A percentile compares a stretch with the other conserved stretches of the same genome.
phyloP scores from a whole-genome alignment of 2,888 invertebrate genomes.

The Philonicus albiceps region DNA sequence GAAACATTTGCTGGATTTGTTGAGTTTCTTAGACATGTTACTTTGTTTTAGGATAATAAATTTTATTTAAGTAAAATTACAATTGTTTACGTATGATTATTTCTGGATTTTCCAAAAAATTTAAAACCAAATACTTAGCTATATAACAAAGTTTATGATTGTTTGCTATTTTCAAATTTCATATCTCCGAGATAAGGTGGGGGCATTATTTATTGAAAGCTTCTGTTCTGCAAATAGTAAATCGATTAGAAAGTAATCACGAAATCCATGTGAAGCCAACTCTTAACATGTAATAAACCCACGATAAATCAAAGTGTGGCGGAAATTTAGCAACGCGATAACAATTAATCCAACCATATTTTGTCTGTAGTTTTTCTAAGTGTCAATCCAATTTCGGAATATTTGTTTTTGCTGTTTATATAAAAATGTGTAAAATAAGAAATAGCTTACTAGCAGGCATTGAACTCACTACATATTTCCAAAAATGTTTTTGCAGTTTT shows the following conservation, averaged over 20 bases:
- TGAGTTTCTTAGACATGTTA: constrained; percentile 61
- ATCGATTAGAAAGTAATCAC: not conserved
- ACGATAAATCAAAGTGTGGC: not conserved
- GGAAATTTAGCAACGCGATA: not conserved
- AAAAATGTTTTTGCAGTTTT: no score
- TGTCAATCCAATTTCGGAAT: no score
- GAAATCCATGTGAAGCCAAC: not conserved
- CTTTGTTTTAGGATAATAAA: constrained; percentile 55
- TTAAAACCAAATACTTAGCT: not conserved
- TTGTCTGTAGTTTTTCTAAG: not conserved
- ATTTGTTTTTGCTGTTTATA: no score
- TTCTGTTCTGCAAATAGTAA: not conserved
- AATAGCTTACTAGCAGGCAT: no score
- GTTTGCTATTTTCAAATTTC: not conserved
- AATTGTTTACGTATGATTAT: not conserved
- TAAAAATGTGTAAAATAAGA: no score
- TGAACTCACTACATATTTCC: no score
- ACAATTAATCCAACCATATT: not conserved
- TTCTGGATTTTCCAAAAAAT: not conserved
- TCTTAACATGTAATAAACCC: not conserved
- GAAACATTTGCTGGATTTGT: constrained; percentile 62
- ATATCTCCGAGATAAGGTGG: not conserved
- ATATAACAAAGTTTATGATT: not conserved
- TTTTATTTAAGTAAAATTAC: not conserved
- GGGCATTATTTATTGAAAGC: not conserved